A percentile compares a stretch with the other conserved stretches of the same genome.
Conservation (phyloP, 53 echinoderm and acorn worm genomes). For the Astropecten irregularis region DNA sequence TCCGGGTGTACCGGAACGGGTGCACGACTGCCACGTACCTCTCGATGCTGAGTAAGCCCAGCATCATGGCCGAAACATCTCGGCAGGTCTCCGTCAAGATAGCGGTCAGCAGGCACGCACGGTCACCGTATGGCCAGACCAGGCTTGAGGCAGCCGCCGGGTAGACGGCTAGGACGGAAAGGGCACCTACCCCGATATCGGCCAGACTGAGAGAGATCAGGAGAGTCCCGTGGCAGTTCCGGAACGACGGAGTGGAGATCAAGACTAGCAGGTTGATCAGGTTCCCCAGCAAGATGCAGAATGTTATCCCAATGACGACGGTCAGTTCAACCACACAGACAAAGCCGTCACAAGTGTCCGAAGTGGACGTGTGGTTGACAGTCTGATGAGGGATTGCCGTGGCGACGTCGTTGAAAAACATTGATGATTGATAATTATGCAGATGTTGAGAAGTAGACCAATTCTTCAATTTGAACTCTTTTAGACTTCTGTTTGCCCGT, state of each 20-base stretch:
- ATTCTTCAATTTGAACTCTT: too few species aligned
- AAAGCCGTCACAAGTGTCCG: too few species aligned
- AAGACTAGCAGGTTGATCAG: background rate
- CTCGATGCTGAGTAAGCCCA: conserved; percentile 15
- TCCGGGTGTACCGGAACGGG: conserved; percentile 13
- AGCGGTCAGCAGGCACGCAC: conserved; percentile 11
- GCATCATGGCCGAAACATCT: background rate
- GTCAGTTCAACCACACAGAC: conserved; percentile 17
- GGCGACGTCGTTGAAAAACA: too few species aligned
- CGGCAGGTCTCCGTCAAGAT: background rate
- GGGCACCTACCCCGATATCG: background rate
- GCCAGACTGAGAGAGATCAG: conserved; percentile 20
- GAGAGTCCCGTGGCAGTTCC: conserved; percentile 28
- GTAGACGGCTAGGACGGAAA: background rate
- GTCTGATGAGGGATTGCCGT: too few species aligned
- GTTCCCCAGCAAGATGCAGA: background rate
- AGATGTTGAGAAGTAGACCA: too few species aligned
- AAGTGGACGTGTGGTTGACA: too few species aligned
- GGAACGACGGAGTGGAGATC: conserved; percentile 12
- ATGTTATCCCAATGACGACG: background rate
- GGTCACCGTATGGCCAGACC: conserved; percentile 39
- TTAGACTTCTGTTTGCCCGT: too few species aligned
- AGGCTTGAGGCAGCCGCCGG: background rate
- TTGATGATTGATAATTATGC: too few species aligned
- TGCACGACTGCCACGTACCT: conserved; percentile 30